phyloP scores from a whole-genome alignment of 1,140 invertebrate species.

The Doryteuthis pealeii region DNA sequence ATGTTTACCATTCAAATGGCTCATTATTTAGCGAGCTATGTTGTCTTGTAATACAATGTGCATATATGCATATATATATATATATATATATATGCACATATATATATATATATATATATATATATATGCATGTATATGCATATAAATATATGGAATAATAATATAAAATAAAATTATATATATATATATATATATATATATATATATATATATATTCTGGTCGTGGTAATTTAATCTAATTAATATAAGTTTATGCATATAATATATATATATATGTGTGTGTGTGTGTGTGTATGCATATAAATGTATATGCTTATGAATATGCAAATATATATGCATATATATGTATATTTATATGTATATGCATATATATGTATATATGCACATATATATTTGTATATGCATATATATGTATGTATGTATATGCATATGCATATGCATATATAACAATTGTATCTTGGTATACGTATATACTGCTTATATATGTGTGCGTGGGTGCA shows the following conservation, averaged over 20 bases:
- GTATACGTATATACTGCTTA: background rate
- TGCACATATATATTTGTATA: background rate
- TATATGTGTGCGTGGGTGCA: background rate
- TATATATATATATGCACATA: background rate
- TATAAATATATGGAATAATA: no score
- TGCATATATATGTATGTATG: background rate
- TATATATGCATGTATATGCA: no score
- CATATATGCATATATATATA: background rate
- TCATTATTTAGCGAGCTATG: no score
- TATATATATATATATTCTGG: no score
- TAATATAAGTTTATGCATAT: background rate
- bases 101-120: no score
- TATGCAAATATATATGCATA: background rate
- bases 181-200: no score
- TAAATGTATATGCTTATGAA: background rate
- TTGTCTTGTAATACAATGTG: no score
- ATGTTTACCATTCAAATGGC: no score
- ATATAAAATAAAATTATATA: no score
- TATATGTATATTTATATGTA: background rate
- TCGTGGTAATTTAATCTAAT: no score
- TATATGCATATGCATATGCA: background rate
- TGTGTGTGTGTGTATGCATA: background rate
- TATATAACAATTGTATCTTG: background rate
- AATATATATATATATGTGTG: background rate
- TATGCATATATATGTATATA: background rate